A percentile compares a stretch with the other conserved stretches of the same genome.
These are phyloP conservation scores for Pholis gunnellus DNA, from an alignment of 2,113 vertebrate genomes.

Conservation along the genomic window DNA sequence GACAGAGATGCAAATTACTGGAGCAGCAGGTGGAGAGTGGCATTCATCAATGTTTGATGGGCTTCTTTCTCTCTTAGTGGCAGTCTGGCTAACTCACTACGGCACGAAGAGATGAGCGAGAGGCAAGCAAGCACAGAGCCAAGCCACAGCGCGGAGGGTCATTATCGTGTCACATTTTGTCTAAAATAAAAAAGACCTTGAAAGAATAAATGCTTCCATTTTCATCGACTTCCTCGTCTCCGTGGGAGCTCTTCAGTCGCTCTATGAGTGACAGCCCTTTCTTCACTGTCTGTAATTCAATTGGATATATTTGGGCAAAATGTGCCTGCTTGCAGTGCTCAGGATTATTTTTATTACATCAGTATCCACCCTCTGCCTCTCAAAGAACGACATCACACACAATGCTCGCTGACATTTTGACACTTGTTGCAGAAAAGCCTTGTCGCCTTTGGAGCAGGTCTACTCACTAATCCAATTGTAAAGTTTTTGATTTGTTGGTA, in stretches of 20 bases:
- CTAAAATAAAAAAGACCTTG: constrained; percentile 49
- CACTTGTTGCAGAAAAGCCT: constrained; percentile 25
- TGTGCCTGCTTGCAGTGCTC: constrained; percentile 23
- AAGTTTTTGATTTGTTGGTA: constrained; percentile 15
- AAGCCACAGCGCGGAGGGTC: constrained; percentile 4
- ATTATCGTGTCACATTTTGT: constrained; percentile 30
- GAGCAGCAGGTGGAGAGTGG: constrained; percentile 65
- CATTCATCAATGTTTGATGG: constrained; percentile 79
- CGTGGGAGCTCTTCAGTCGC: constrained; percentile 15
- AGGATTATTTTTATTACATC: constrained; percentile 43
- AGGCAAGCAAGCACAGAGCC: constrained; percentile 22
- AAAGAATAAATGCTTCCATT: constrained; percentile 30
- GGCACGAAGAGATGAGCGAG: constrained; percentile 25
- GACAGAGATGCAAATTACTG: constrained; percentile 67
- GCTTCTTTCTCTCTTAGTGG: constrained; percentile 51
- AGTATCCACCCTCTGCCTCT: constrained; percentile 14
- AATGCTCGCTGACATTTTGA: constrained; percentile 31
- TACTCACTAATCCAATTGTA: constrained; percentile 14
- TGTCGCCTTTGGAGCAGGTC: constrained; percentile 8
- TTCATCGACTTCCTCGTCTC: constrained; percentile 36
- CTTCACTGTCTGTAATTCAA: constrained; percentile 36
- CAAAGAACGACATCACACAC: constrained; percentile 31
- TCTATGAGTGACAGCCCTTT: constrained; percentile 38
- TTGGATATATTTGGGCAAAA: constrained; percentile 40
- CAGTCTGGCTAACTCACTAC: constrained; percentile 34